Evolutionary conservation across 1,140 invertebrate species (phyloP), one percentile per base, ranked within the genome.

Genomic region (Delia radicum): DNA sequence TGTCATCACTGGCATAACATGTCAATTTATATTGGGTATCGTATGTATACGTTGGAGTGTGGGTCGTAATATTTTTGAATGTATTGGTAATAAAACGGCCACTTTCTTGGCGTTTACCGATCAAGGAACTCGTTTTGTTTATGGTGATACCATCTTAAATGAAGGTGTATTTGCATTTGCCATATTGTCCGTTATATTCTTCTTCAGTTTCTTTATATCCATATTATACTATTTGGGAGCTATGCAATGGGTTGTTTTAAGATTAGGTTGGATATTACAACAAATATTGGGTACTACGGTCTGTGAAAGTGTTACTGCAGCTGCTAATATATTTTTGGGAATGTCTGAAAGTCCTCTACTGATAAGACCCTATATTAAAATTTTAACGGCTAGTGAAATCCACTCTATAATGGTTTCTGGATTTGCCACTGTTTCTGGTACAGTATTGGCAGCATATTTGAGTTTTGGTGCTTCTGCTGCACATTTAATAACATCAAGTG

Each of bases 331-430:
- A 15, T 98, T 98, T 81, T 86, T 98, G 3, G 95, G 96, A 80
- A 94, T 94, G 93, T 93, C 92, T 2, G 97, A 99, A 89, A 93
- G 95, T 21, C 93, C 96, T 0, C 85, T 98, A 8, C 78, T 98
- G n/a, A 92, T 98, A 48, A 92, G 92, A 80, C 95, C 95, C 0
- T 98, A 95, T 79, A 85, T 99, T 8, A 82, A 82, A 24, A 81
- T 82, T 55, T 89, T 99, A 81, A 98, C 97, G 0, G 88, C 90
- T 55, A 98, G 96, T 0, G 97, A 99, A 88, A 86, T 99, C 0
- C 96, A 98, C 85, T 92, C 96, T 0, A 89, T 99, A 15, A 95
- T 98, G 94, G 91, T 94, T 4, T 95, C 94, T 1, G 97, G 97
- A 8, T 98, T 98, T 87, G 94, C 96, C 0, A 97, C 96, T 8